Conservation (phyloP, 1,140 invertebrate genomes). For the Pachypsylla venusta region DNA sequence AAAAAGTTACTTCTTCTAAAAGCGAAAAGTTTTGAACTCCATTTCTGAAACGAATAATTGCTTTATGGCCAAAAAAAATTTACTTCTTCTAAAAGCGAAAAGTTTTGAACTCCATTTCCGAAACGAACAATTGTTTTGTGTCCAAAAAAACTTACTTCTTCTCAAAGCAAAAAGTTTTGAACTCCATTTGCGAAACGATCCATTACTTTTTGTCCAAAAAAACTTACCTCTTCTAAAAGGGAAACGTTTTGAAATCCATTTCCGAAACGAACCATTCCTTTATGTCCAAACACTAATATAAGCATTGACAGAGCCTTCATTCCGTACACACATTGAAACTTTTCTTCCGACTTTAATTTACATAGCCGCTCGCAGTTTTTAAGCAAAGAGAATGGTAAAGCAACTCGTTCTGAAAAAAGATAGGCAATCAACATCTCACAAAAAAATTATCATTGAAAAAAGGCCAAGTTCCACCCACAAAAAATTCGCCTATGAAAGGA, state of each 20-base stretch:
- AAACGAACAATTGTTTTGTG: not conserved
- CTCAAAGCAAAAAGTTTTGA: no score
- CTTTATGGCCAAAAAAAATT: no score
- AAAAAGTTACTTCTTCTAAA: not conserved
- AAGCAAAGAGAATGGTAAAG: not conserved
- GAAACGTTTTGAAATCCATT: not conserved
- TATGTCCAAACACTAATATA: not conserved
- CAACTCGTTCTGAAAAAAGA: constrained; percentile 1
- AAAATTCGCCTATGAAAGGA: no score
- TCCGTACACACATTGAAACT: not conserved
- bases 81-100: not conserved
- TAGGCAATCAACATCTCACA: no score
- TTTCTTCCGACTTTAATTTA: not conserved
- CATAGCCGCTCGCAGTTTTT: not conserved
- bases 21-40: no score
- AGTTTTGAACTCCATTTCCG: not conserved
- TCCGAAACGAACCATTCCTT: not conserved
- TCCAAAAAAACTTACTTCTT: not conserved
- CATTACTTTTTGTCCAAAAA: no score
- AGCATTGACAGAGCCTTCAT: not conserved
- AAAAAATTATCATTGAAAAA: no score
- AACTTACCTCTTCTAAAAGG: not conserved
- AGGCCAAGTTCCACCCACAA: no score
- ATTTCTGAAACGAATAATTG: no score
- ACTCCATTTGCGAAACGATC: no score